These are phyloP conservation scores for Galendromus occidentalis DNA, from an alignment of 1,140 invertebrate species.

Conservation along the genomic window DNA sequence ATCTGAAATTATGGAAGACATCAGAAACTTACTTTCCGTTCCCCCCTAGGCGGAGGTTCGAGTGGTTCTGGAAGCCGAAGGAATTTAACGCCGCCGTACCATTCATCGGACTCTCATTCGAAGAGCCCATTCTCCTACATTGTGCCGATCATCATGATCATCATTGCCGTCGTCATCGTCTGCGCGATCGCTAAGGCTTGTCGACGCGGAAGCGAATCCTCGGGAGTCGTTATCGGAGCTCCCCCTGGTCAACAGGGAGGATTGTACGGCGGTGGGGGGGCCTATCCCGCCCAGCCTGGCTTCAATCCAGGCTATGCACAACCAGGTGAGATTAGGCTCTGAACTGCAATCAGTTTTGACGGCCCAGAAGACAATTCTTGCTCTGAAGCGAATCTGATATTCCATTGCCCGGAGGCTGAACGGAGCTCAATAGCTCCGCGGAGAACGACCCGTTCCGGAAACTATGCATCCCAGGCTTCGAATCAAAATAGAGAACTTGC, in stretches of 20 bases:
- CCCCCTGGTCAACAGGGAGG: background rate
- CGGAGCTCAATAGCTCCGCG: no score
- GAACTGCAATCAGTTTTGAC: no score
- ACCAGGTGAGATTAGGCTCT: background rate
- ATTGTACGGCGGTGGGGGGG: background rate
- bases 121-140: background rate
- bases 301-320: conserved; percentile 3
- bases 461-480: no score
- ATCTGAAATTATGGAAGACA: no score
- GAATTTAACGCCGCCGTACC: background rate
- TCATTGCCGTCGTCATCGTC: background rate
- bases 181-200: background rate
- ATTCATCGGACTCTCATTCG: background rate
- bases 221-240: background rate
- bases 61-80: background rate
- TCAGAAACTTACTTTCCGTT: background rate
- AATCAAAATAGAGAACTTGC: no score
- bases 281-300: background rate
- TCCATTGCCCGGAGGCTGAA: no score
- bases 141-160: background rate
- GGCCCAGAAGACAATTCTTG: no score
- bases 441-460: no score
- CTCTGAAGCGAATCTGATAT: no score
- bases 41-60: background rate
- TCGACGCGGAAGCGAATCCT: background rate